Evolutionary conservation across 2,888 invertebrate genomes (phyloP).

Genomic region (Nephrotoma flavescens): DNA sequence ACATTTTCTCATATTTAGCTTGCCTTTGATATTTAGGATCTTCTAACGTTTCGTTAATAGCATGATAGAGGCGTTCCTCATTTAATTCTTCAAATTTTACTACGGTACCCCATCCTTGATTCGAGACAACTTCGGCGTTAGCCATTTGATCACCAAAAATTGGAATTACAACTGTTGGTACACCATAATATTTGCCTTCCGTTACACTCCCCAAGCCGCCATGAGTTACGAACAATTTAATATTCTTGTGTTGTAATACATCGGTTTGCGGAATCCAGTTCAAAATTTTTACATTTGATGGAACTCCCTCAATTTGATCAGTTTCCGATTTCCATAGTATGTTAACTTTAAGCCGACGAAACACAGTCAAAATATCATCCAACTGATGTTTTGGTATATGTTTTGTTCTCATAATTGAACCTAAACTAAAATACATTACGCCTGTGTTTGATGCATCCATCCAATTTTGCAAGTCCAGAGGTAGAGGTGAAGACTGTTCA

Average conservation of each 20-base stretch:
- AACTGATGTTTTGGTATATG: neutral
- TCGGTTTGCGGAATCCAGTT: neutral
- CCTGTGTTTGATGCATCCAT: neutral
- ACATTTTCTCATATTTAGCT: slow-evolving; percentile 26
- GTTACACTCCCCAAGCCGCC: neutral
- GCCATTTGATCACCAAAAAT: neutral
- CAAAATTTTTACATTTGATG: neutral
- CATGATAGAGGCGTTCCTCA: neutral
- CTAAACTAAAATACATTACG: neutral
- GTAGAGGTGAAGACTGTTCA: neutral
- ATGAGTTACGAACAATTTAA: neutral
- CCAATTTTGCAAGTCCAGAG: neutral
- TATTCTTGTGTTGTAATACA: neutral
- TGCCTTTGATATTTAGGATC: slow-evolving; percentile 7
- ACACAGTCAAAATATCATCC: neutral
- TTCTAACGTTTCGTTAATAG: neutral
- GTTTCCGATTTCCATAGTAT: neutral
- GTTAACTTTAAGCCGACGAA: neutral
- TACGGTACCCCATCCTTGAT: neutral
- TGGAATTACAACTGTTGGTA: neutral
- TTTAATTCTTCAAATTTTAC: neutral
- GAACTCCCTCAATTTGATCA: neutral
- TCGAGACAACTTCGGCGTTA: neutral
- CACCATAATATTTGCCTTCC: neutral
- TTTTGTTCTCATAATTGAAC: neutral